Percentiles rank a stretch among this genome's conserved stretches.
These are phyloP conservation scores for Nasonia vitripennis DNA, from an alignment of 1,140 invertebrate genomes.

Conservation along the genomic window DNA sequence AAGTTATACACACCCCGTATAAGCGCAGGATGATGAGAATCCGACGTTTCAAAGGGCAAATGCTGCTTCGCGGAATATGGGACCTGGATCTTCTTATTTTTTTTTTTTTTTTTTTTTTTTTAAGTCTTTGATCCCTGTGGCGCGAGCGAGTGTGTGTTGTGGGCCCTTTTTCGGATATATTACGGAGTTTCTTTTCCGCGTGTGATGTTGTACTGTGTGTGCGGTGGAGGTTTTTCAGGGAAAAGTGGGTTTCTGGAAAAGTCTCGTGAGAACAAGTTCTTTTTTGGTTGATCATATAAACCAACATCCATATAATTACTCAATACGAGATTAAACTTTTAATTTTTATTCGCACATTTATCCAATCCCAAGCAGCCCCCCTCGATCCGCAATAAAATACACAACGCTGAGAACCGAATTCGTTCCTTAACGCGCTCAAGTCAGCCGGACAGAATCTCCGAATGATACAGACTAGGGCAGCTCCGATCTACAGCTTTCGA, in stretches of 20 bases:
- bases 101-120: conserved; percentile 15
- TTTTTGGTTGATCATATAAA: too few species aligned
- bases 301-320: too few species aligned
- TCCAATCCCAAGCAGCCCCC: not conserved
- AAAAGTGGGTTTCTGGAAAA: too few species aligned
- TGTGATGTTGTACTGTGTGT: too few species aligned
- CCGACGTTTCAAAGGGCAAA: conserved; percentile 39
- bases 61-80: conserved; percentile 25
- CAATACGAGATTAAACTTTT: too few species aligned
- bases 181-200: not conserved
- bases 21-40: not conserved
- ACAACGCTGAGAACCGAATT: conserved; percentile 2
- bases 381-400: not conserved
- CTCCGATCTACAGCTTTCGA: conserved; percentile 16
- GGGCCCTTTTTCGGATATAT: not conserved
- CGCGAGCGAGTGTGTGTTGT: not conserved
- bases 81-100: not conserved
- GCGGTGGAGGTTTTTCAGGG: too few species aligned
- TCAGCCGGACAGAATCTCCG: not conserved
- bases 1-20: conserved; percentile 2
- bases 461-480: conserved; percentile 7
- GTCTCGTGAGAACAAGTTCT: too few species aligned
- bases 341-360: too few species aligned
- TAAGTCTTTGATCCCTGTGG: conserved; percentile 34
- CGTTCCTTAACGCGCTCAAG: too few species aligned